A percentile compares a stretch with the other conserved stretches of the same genome.
These are phyloP conservation scores for Parelbella ahira DNA, from an alignment of 2,888 invertebrate genomes.

Conservation along the genomic window DNA sequence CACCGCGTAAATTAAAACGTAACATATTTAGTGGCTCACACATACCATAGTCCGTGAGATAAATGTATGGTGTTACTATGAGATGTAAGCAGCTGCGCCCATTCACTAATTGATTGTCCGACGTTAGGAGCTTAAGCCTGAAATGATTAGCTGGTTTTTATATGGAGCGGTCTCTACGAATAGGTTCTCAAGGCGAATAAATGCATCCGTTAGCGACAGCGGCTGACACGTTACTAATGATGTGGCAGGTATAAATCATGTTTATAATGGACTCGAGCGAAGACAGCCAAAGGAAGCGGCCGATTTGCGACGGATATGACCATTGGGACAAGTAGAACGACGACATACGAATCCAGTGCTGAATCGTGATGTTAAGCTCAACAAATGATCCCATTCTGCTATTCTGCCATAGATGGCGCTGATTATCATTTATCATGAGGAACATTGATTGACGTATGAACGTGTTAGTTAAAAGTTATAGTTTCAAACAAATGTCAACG, in stretches of 20 bases:
- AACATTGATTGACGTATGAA: too few species aligned
- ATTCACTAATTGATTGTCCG: background rate
- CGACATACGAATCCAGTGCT: constrained; percentile 22
- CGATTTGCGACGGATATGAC: constrained; percentile 77
- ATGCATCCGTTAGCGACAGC: constrained; percentile 62
- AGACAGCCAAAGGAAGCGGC: constrained; percentile 68
- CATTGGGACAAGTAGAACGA: constrained; percentile 66
- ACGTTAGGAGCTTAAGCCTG: background rate
- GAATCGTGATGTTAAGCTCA: constrained; percentile 21
- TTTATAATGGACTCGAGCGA: constrained; percentile 55
- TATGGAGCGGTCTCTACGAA: constrained; percentile 40
- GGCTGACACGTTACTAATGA: constrained; percentile 72
- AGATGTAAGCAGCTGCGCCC: background rate
- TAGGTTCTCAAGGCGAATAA: constrained; percentile 57
- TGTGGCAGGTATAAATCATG: constrained; percentile 77
- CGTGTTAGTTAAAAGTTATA: too few species aligned
- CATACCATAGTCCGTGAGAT: too few species aligned
- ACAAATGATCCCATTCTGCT: constrained; percentile 17
- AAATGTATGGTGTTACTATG: too few species aligned
- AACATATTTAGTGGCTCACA: too few species aligned
- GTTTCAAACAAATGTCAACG: too few species aligned
- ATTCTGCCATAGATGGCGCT: constrained; percentile 16
- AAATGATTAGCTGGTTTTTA: background rate
- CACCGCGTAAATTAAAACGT: constrained; percentile 1
- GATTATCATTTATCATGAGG: too few species aligned